Evolutionary conservation across 2,888 invertebrate genomes (phyloP), one percentile per base, ranked within the genome.

Genomic region (Caenorhabditis virilis): DNA sequence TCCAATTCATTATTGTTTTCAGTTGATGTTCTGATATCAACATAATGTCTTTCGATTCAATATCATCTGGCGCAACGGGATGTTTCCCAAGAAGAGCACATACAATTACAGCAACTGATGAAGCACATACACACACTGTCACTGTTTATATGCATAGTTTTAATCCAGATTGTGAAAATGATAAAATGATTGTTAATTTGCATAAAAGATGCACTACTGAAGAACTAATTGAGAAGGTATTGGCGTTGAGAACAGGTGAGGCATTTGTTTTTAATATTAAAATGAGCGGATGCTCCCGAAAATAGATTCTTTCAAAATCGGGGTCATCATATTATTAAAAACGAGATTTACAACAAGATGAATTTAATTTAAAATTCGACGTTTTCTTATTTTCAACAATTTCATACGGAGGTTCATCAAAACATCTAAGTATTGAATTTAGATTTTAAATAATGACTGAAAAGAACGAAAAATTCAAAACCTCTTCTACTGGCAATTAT

Each of bases 171-270:
- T 48, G 52, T 30, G 69, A 67, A 9, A 74, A 91, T 87, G 92
- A 93, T 86, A 91, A 91, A 70, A 88, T 93, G 70, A 91, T 91
- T 55, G 91, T 93, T 76, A 92, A 93, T 85, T 91, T 92, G 57
- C 91, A 91, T 74, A 93, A 92, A 84, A 91, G 91, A 85, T 92
- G 92, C 60, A 91, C 92, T 75, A 91, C 92, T 0, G 91, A 92
- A 79, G 93, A 93, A 86, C 91, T 93, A 80, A 91, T 93, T 60
- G 89, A 90, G 75, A 92, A 92, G 84, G 92, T 93, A 39, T 35
- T 61, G 22, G 61, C 61, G 5, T 30, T 45, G n/a, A 56, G 60
- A 36, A 76, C 83, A 13, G 76, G 83, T 41, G 42, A 67, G 36
- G 61, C 73, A 5, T 82, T 79, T 0, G 69, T 68, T 30, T 63